Evolutionary conservation across 2,797 vertebrate species (phyloP).

Genomic region (Lithobates pipiens): DNA sequence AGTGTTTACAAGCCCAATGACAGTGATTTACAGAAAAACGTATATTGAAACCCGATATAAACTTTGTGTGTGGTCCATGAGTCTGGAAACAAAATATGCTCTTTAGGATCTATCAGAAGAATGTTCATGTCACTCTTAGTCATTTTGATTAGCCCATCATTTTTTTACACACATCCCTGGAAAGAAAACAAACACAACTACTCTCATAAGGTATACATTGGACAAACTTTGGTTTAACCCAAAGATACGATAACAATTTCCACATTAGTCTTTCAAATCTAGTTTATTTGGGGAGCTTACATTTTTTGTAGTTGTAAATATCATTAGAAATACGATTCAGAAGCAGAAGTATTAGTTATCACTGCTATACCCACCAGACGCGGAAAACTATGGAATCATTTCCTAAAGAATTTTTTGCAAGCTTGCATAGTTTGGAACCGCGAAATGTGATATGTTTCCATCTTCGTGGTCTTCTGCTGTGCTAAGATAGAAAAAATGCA

Average conservation of each 20-base stretch:
- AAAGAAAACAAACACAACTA: no score
- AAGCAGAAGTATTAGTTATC: not conserved
- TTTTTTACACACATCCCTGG: no score
- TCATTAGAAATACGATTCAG: no score
- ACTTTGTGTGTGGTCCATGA: not conserved
- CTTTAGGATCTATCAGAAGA: not conserved
- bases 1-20: not conserved
- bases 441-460: not conserved
- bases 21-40: no score
- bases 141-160: no score
- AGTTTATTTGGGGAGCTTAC: not conserved
- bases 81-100: not conserved
- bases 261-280: not conserved
- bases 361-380: not conserved
- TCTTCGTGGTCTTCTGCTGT: not conserved
- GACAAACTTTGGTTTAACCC: not conserved
- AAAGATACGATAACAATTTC: not conserved
- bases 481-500: not conserved
- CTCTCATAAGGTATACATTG: not conserved
- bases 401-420: not conserved
- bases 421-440: not conserved
- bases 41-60: not conserved
- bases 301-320: no score
- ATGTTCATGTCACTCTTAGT: no score
- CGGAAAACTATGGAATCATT: not conserved